Evolutionary conservation across 2,888 invertebrate genomes (phyloP).

Genomic region (Scaptomyza cyrtandrae): DNA sequence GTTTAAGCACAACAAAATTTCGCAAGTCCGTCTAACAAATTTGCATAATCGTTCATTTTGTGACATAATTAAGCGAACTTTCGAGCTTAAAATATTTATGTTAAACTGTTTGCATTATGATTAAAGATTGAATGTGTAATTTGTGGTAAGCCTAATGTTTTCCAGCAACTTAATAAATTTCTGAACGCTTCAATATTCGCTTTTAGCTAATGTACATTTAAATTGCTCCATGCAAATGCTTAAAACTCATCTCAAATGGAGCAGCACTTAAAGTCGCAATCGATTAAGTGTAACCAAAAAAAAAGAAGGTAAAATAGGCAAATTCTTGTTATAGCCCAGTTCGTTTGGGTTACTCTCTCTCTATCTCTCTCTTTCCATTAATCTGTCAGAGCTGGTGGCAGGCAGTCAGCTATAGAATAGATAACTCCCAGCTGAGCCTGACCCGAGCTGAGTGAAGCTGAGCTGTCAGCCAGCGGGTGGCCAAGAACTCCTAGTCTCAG

Average conservation of each 20-base stretch:
- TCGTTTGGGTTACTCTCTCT: too few species aligned
- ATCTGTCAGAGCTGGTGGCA: slow-evolving; percentile 21
- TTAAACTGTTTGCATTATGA: neutral
- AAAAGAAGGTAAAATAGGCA: neutral
- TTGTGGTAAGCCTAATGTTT: too few species aligned
- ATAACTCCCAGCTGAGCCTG: slow-evolving; percentile 3
- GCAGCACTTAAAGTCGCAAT: neutral
- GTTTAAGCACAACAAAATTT: neutral
- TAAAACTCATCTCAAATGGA: neutral
- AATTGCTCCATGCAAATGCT: neutral
- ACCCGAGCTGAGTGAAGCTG: neutral
- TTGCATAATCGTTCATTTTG: neutral
- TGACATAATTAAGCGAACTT: neutral
- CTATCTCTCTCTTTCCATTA: slow-evolving; percentile 20
- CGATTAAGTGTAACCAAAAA: neutral
- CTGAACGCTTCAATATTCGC: too few species aligned
- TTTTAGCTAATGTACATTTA: too few species aligned
- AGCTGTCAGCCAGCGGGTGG: slow-evolving; percentile 25
- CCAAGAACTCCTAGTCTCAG: neutral
- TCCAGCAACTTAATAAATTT: too few species aligned
- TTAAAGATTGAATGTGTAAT: neutral
- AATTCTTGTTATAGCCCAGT: neutral
- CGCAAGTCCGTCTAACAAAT: neutral
- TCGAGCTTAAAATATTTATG: neutral
- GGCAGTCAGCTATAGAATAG: slow-evolving; percentile 4